phyloP scores from a whole-genome alignment of 2,797 vertebrate species.

The Melanotaenia trifasciata region DNA sequence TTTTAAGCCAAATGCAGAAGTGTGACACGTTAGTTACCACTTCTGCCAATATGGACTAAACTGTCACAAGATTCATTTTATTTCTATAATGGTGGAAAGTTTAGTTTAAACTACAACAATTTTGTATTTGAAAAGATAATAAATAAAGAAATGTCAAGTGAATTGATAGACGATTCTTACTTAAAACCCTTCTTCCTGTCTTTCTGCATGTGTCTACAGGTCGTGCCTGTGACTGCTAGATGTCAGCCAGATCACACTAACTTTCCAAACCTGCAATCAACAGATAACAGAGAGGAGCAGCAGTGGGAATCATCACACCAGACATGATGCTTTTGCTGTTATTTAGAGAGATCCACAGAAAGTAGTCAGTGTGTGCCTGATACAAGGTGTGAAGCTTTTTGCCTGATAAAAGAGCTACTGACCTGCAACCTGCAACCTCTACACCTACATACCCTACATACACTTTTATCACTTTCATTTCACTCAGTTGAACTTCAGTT shows the following conservation, averaged over 20 bases:
- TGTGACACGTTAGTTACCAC: not conserved
- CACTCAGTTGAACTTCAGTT: conserved; percentile 30
- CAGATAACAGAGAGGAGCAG: conserved; percentile 38
- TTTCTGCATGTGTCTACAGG: conserved; percentile 48
- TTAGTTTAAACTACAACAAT: not conserved
- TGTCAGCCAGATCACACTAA: conserved; percentile 13
- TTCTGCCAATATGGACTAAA: not conserved
- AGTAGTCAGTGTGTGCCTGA: conserved; percentile 46
- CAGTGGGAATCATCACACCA: conserved; percentile 33
- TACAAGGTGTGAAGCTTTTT: conserved; percentile 45
- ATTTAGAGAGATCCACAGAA: conserved; percentile 42
- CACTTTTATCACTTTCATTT: conserved; percentile 39
- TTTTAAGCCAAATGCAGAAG: not conserved
- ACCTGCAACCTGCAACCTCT: conserved; percentile 40
- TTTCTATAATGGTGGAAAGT: not conserved
- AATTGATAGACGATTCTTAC: not conserved
- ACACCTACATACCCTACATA: conserved; percentile 13
- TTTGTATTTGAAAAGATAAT: not conserved
- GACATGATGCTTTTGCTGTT: conserved; percentile 50
- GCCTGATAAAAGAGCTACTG: conserved; percentile 52
- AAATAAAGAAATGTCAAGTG: not conserved
- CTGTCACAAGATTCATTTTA: not conserved
- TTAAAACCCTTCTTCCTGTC: not conserved
- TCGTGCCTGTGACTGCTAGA: conserved; percentile 77
- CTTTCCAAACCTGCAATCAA: conserved; percentile 47